These are phyloP conservation scores for Strigops habroptila DNA, from an alignment of 2,113 vertebrate genomes.

Conservation along the genomic window DNA sequence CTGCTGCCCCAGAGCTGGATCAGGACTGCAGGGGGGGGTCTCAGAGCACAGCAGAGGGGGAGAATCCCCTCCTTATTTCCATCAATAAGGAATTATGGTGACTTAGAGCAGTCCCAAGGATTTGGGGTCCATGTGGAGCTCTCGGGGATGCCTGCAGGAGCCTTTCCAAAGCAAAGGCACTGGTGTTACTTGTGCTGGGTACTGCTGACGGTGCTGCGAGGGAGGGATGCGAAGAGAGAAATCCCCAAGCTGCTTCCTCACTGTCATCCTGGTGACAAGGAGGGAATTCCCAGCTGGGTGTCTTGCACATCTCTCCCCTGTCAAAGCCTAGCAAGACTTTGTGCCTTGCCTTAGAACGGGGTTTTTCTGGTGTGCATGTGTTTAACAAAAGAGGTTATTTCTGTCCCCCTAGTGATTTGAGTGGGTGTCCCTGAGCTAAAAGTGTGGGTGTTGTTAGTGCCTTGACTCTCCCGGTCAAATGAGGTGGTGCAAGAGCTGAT, in stretches of 20 bases:
- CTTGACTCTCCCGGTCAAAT: not conserved
- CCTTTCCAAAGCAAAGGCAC: fast-evolving
- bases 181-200: fast-evolving
- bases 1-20: no score
- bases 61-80: not conserved
- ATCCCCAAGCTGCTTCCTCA: not conserved
- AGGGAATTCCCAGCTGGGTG: conserved; percentile 27
- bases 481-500: not conserved
- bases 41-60: no score
- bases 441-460: not conserved
- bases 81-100: fast-evolving
- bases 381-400: conserved; percentile 9
- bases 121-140: not conserved
- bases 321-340: not conserved
- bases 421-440: not conserved
- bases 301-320: not conserved
- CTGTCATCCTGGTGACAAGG: not conserved
- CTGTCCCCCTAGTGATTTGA: not conserved
- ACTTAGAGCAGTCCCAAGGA: fast-evolving
- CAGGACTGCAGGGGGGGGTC: no score
- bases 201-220: fast-evolving
- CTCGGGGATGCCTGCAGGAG: not conserved
- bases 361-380: not conserved
- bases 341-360: not conserved
- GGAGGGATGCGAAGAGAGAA: not conserved